Percentiles rank a stretch among this genome's conserved stretches.
phyloP scores from a whole-genome alignment of 2,888 invertebrate genomes.

The Adelognathus sp. region DNA sequence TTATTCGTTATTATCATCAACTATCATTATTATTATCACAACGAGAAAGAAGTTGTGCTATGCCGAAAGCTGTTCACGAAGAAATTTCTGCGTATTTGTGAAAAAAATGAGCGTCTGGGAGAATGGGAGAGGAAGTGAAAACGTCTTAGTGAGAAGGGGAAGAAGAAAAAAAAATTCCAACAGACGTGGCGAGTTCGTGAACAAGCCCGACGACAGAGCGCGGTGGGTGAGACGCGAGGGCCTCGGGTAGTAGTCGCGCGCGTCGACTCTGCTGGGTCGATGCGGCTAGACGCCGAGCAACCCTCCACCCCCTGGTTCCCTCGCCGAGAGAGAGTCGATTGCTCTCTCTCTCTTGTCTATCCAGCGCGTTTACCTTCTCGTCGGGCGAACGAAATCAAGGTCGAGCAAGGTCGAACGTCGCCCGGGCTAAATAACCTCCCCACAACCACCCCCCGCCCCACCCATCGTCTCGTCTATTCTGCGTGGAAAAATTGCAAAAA shows the following conservation, averaged over 20 bases:
- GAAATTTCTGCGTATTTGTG: background rate
- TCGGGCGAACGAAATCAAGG: constrained; percentile 74
- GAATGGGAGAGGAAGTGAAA: constrained; percentile 48
- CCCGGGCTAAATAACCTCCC: constrained; percentile 25
- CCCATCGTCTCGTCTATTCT: background rate
- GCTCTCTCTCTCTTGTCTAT: constrained; percentile 56
- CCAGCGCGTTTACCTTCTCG: constrained; percentile 81
- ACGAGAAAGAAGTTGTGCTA: background rate
- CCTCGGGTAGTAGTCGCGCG: constrained; percentile 54
- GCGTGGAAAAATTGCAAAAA: background rate
- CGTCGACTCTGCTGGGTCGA: constrained; percentile 78
- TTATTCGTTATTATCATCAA: constrained; percentile 7
- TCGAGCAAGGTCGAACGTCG: constrained; percentile 72
- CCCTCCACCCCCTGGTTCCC: constrained; percentile 73
- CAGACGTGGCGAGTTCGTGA: background rate
- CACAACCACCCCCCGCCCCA: background rate
- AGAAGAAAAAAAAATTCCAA: constrained; percentile 46
- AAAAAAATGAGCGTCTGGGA: too few relatives aligned
- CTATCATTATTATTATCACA: background rate
- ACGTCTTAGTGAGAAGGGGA: constrained; percentile 43
- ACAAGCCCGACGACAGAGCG: background rate
- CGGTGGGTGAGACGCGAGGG: background rate
- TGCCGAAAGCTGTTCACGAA: constrained; percentile 1
- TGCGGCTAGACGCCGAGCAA: constrained; percentile 82
- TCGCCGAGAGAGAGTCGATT: constrained; percentile 68